A percentile compares a stretch with the other conserved stretches of the same genome.
Evolutionary conservation across 1,140 invertebrate species (phyloP).

Genomic region (Pachypeltis micranthus): DNA sequence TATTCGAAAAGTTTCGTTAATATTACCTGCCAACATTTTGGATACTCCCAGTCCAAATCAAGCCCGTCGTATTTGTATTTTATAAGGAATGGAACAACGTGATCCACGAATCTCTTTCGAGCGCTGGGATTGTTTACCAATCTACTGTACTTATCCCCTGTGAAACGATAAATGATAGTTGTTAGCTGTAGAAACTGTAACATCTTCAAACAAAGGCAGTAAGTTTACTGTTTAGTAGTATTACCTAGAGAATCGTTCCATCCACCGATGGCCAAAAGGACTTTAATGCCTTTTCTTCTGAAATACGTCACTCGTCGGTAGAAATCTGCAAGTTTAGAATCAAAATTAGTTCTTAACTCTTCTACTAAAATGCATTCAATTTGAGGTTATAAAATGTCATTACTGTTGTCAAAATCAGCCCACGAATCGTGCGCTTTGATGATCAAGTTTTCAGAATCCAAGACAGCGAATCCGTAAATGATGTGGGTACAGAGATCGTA

Average conservation of each 20-base stretch:
- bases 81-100: constrained; percentile 61
- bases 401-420: constrained; percentile 77
- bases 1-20: background rate
- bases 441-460: constrained; percentile 61
- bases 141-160: constrained; percentile 69
- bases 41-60: constrained; percentile 86
- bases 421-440: constrained; percentile 77
- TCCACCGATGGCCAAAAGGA: constrained; percentile 70
- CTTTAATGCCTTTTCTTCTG: constrained; percentile 68
- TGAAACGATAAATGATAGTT: background rate
- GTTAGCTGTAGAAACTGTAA: background rate
- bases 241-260: constrained; percentile 69
- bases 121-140: constrained; percentile 61
- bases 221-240: background rate
- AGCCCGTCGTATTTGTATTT: constrained; percentile 78
- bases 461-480: constrained; percentile 80
- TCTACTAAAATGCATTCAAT: background rate
- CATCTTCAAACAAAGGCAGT: background rate
- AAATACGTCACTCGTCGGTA: constrained; percentile 67
- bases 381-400: constrained; percentile 32
- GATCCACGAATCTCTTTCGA: constrained; percentile 55
- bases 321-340: constrained; percentile 47
- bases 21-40: constrained; percentile 75
- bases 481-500: constrained; percentile 78
- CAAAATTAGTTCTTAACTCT: background rate